These are phyloP conservation scores for Diglossa cyanea DNA, from an alignment of 2,797 vertebrate species.

Conservation along the genomic window DNA sequence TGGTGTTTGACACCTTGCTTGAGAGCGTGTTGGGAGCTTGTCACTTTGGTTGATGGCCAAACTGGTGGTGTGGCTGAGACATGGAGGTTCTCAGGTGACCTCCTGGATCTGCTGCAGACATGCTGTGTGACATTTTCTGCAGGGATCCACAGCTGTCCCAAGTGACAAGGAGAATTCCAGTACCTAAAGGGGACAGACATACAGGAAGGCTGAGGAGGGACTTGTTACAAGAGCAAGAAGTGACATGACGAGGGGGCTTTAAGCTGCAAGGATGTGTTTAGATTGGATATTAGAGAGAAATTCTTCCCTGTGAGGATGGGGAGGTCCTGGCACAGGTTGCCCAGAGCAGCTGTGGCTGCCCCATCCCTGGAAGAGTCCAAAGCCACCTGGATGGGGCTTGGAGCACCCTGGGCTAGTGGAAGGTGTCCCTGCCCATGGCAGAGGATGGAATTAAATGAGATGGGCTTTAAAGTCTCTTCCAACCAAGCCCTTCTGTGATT, in stretches of 20 bases:
- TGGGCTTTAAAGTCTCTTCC: not conserved
- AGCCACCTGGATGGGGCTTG: not conserved
- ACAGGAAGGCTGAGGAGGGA: not conserved
- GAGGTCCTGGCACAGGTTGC: not conserved
- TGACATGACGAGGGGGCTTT: not conserved
- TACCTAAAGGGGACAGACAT: not conserved
- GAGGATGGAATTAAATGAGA: too few relatives aligned
- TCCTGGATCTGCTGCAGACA: not conserved
- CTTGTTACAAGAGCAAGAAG: not conserved
- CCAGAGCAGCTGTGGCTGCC: not conserved
- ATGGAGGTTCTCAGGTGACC: not conserved
- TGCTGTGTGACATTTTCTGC: not conserved
- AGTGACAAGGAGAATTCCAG: not conserved
- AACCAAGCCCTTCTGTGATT: not conserved
- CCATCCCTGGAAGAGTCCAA: not conserved
- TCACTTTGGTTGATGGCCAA: rapidly evolving
- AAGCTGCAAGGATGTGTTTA: not conserved
- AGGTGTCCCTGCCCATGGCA: not conserved
- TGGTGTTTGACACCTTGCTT: rapidly evolving
- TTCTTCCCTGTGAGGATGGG: not conserved
- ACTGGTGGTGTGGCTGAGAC: rapidly evolving
- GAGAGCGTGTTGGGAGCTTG: rapidly evolving
- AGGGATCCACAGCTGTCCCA: not conserved
- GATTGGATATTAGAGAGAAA: not conserved
- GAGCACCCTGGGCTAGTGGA: rapidly evolving